Evolutionary conservation across 2,797 vertebrate species (phyloP), one percentile per base, ranked within the genome.

Genomic region (Molossus alvarezi): DNA sequence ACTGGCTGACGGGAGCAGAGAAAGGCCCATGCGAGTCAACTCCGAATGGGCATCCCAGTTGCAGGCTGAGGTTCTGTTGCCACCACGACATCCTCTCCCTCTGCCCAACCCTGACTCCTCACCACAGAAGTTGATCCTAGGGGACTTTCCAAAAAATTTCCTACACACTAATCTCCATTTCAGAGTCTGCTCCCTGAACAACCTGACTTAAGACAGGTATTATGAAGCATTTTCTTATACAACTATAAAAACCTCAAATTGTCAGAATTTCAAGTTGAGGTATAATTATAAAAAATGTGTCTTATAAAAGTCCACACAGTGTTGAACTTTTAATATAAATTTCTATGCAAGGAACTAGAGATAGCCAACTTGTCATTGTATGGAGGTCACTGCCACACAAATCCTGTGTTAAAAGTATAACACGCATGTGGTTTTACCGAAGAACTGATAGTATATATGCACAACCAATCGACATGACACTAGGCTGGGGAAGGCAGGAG

Each of bases 211-310:
- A 71, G 23, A 69, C 6, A 91, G 8, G 37, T 67, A 60, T 77
- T 76, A 81, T 33, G n/a, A 58, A 83, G 29, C 62, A 92, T 82
- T 79, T 85, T 73, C 25, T 82, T 60, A 90, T 8, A 91, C 62
- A 76, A 84, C 80, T 33, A 2, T 67, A 87, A 81, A 87, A 84
- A 25, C 6, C 10, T 77, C 41, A 91, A 85, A 82, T 51, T n/a
- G 72, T 87, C 21, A 90, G 73, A 77, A 94, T 80, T 80, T 87
- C 62, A 88, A 88, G 58, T 13, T 29, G 14, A 94, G 41, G 51
- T 10, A 8, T 41, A n/a, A 85, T 73, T 51, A 93, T 69, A 57
- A 62, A 95, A 48, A 33, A 6, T 76, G 73, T 57, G 6, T 71
- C 87, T 76, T 84, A 94, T 82, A 83, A 91, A 92, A 77, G n/a